These are phyloP conservation scores for Drosophila mimica DNA, from an alignment of 2,888 invertebrate species.

Conservation along the genomic window DNA sequence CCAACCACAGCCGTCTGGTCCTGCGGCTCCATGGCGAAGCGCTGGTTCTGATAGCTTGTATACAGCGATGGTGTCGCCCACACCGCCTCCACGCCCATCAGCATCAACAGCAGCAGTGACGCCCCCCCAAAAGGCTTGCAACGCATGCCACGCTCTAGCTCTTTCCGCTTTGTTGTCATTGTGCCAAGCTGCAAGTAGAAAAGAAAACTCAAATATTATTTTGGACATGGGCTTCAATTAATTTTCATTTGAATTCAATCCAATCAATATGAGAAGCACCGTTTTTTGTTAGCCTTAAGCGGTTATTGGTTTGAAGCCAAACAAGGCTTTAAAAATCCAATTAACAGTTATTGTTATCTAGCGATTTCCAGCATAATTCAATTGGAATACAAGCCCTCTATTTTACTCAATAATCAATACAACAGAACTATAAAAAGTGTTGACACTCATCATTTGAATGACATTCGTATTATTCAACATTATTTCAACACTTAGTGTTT, in stretches of 20 bases:
- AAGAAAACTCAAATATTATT: neutral
- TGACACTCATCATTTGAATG: neutral
- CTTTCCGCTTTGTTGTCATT: conserved; percentile 49
- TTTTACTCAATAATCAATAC: neutral
- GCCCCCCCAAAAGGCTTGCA: neutral
- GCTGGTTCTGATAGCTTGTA: conserved; percentile 87
- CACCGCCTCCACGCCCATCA: conserved; percentile 20
- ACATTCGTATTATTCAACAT: neutral
- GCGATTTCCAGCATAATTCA: neutral
- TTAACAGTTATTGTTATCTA: neutral
- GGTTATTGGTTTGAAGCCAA: neutral
- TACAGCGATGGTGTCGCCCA: conserved; percentile 65
- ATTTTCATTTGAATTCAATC: neutral
- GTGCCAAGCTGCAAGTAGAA: conserved; percentile 12
- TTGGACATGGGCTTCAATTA: neutral
- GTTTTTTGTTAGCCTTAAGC: neutral
- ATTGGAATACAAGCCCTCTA: neutral
- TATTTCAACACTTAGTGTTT: neutral
- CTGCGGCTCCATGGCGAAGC: conserved; percentile 96
- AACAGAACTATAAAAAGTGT: neutral
- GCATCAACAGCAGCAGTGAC: conserved; percentile 7
- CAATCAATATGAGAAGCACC: neutral
- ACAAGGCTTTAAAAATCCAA: neutral
- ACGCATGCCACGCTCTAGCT: neutral
- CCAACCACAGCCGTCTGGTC: conserved; percentile 96